Base-by-base conservation (phyloP, 2,888 invertebrate species). In the Drosophila maculinotata region DNA sequence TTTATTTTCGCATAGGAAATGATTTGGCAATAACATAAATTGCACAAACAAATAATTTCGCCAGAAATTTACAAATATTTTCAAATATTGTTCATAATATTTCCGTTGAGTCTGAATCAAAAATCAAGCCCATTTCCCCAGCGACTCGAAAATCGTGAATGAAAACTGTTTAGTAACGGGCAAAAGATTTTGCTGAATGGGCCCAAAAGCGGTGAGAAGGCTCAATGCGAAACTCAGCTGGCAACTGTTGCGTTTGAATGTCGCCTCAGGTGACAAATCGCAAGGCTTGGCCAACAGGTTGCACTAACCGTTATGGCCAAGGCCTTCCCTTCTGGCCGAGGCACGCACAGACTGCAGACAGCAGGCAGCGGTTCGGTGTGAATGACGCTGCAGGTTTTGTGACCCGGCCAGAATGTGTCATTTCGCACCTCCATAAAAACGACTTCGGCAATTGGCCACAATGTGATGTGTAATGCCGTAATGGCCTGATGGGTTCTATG, bases 191-290 rank as follows among this genome's bases (percentile, higher is more conserved):
- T 41, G 62, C 60, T 75, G 68, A 78, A 70, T 74, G 81, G 52
- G 23, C 15, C 17, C 7, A 28, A 65, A 31, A 49, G 52, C 28
- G 49, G 48, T 64, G 65, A 59, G 67, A 53, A 8, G 56, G 64
- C 65, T 66, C 48, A 77, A 60, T 41, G 76, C 70, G 62, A 79
- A 74, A 64, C 79, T 65, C 76, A 80, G 82, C 79, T 81, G 84
- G 76, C 53, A 60, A 60, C 49, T 44, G 63, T 65, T 66, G 71
- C 48, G 63, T 59, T 63, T 83, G 82, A 85, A 85, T 83, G 85
- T 80, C 86, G 63, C 83, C 83, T 84, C 86, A 82, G 83, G 86
- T 80, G 83, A 84, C 83, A 84, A 84, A 86, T 86, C 68, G 83
- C 69, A 74, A 66, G 63, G 49, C 30, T 66, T 48, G 36, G 38